Evolutionary conservation across 2,113 vertebrate species (phyloP), one percentile per base, ranked within the genome.

Genomic region (Aspiorhynchus laticeps): DNA sequence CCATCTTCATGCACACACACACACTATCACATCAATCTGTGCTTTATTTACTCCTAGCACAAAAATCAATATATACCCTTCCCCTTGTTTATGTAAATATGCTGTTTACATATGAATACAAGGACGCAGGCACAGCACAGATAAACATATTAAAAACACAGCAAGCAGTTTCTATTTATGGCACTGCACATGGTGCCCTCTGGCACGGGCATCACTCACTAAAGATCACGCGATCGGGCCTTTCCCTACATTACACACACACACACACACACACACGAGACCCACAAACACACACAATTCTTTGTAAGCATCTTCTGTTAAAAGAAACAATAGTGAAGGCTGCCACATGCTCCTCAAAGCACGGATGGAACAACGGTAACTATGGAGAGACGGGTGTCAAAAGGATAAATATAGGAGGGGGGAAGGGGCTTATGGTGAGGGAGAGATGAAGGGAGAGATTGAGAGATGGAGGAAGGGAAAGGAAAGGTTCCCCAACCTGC

Each of bases 401-500:
- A 77, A 79, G 26, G 75, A 71, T 63, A 84, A 53, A 51, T 28
- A 75, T 51, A 24, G 41, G n/a, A 76, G 75, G 75, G 75, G 36
- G 84, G 61, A 48, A 67, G 85, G 46, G 8, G 14, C 4, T 7
- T 75, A 46, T 26, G 59, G 46, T 56, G 81, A 67, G 31, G 14
- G 41, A 38, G 31, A 71, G 33, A 69, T 19, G 26, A n/a, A 53
- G 33, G 36, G 69, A 56, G 21, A 46, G 12, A 67, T 3, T 36
- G 28, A 74, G 24, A 4, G 41, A 61, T 3, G 59, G 77, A 51
- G 41, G 28, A 33, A 76, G 53, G 73, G 69, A 65, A 24, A 36
- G 19, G 24, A 88, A 12, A 41, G 15, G 33, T 51, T 83, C 90
- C 91, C 97, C 93, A 91, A 99, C 97, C 98, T 98, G 97, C 91